Conservation (phyloP, 2,888 invertebrate species). For the Xestia xanthographa region DNA sequence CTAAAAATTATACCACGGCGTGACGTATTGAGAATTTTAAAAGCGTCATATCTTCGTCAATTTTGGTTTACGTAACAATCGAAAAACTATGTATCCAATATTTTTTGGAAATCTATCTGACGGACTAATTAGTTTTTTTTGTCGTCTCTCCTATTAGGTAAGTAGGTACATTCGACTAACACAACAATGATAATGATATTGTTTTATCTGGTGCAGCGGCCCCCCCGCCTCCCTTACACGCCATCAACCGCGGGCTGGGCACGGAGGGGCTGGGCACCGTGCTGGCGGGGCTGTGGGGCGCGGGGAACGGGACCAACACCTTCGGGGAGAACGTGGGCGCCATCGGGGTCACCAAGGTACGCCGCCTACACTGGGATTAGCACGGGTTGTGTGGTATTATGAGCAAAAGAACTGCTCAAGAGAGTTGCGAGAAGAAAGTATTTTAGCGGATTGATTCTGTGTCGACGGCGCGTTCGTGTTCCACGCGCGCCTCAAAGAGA, state of each 20-base stretch:
- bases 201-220: constrained; percentile 88
- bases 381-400: neutral
- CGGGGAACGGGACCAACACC: constrained; percentile 96
- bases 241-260: constrained; percentile 96
- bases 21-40: too few species aligned
- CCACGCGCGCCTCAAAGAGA: too few species aligned
- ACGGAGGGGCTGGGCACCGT: constrained; percentile 96
- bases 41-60: too few species aligned
- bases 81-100: too few species aligned
- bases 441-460: neutral
- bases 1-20: too few species aligned
- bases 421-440: neutral
- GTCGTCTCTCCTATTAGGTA: too few species aligned
- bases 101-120: too few species aligned
- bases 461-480: too few species aligned
- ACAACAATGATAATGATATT: neutral
- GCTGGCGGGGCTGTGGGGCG: constrained; percentile 96
- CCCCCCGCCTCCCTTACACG: constrained; percentile 95
- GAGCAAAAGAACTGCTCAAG: neutral
- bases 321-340: constrained; percentile 97
- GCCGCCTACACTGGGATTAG: rapidly evolving
- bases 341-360: constrained; percentile 95
- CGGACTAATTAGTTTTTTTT: too few species aligned
- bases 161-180: too few species aligned
- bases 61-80: too few species aligned